These are phyloP conservation scores for Trachops cirrhosus DNA, from an alignment of 2,797 vertebrate genomes.

Conservation along the genomic window DNA sequence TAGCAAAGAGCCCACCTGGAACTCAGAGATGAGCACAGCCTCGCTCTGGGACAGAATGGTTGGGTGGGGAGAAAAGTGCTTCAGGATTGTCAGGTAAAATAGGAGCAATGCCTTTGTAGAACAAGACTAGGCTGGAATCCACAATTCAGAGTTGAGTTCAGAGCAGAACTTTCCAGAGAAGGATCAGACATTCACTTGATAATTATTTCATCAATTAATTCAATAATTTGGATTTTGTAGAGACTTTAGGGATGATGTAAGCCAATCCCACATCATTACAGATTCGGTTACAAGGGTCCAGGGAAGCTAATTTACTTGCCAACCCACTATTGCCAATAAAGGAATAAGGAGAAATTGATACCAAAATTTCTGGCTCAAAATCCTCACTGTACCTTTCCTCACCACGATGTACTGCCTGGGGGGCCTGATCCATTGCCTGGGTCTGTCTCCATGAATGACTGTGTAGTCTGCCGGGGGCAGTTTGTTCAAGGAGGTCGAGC, in stretches of 20 bases:
- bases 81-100: background rate
- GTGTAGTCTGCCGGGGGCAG: background rate
- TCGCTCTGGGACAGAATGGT: background rate
- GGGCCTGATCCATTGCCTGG: background rate
- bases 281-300: background rate
- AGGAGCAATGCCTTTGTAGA: background rate
- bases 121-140: background rate
- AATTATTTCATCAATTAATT: background rate
- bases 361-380: background rate
- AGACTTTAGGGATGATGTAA: background rate
- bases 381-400: background rate
- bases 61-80: background rate
- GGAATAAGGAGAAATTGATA: background rate
- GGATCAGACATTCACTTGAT: constrained; percentile 10
- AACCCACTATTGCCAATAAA: constrained; percentile 4
- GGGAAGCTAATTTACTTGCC: background rate
- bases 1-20: background rate
- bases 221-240: constrained; percentile 21
- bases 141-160: background rate
- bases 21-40: background rate
- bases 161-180: background rate
- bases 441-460: background rate
- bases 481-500: background rate
- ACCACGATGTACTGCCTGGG: background rate
- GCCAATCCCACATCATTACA: background rate